Evolutionary conservation across 2,797 vertebrate species (phyloP).

Genomic region (Cephalopachus bancanus): DNA sequence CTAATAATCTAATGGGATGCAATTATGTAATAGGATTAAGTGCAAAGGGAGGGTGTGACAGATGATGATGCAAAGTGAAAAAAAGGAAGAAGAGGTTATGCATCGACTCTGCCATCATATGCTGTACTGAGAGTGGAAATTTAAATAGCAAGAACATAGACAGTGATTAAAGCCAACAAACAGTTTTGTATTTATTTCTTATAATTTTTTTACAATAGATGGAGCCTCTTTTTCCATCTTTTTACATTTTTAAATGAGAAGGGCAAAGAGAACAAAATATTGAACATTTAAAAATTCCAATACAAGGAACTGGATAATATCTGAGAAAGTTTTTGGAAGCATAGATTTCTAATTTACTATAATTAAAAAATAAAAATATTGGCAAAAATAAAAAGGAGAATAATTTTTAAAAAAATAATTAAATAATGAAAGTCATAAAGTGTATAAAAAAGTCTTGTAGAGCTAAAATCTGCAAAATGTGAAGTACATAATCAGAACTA

Average conservation of each 20-base stretch:
- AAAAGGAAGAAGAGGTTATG: neutral
- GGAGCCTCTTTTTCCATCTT: neutral
- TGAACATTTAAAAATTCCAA: neutral
- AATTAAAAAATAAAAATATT: neutral
- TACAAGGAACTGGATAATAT: neutral
- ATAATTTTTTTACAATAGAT: neutral
- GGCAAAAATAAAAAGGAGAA: neutral
- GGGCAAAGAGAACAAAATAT: neutral
- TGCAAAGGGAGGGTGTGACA: neutral
- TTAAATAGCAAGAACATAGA: neutral
- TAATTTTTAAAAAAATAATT: neutral
- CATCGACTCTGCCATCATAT: neutral
- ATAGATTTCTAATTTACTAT: neutral
- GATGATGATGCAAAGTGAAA: neutral
- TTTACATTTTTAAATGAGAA: no score
- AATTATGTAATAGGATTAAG: neutral
- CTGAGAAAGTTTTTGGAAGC: neutral
- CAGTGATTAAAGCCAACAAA: no score
- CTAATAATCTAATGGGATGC: neutral
- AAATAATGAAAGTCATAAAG: neutral
- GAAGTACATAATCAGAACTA: neutral
- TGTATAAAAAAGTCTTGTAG: neutral
- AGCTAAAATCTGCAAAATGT: neutral
- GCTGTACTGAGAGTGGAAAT: neutral
- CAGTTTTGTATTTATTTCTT: neutral